Conservation (phyloP, 2,113 vertebrate genomes). For the Lasiurus cinereus region DNA sequence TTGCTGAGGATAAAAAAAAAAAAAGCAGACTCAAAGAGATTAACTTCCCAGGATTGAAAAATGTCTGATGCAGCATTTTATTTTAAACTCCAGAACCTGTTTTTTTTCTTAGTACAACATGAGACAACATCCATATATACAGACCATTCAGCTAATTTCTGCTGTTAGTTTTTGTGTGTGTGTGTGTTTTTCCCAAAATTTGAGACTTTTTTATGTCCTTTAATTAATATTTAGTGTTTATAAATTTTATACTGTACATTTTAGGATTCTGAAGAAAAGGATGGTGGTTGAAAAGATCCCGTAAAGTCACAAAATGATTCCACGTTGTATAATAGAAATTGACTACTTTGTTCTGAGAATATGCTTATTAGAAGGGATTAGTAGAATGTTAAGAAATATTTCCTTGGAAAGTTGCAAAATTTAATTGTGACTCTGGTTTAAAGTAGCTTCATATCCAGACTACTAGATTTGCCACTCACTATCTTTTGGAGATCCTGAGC, state of each 20-base stretch:
- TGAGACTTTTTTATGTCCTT: slow-evolving; percentile 25
- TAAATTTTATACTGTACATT: slow-evolving; percentile 20
- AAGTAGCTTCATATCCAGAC: neutral
- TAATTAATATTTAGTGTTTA: slow-evolving; percentile 25
- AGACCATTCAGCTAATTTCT: neutral
- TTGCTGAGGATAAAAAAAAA: slow-evolving; percentile 18
- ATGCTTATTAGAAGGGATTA: slow-evolving; percentile 25
- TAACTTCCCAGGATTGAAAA: slow-evolving; percentile 2
- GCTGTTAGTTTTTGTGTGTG: neutral
- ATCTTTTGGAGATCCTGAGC: slow-evolving; percentile 4
- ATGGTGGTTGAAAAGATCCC: neutral
- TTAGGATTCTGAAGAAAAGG: slow-evolving; percentile 53
- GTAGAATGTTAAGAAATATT: slow-evolving; percentile 3
- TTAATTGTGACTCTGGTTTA: slow-evolving; percentile 35
- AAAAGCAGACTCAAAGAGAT: neutral
- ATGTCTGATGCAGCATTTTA: slow-evolving; percentile 19
- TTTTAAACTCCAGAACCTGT: slow-evolving; percentile 44
- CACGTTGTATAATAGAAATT: slow-evolving; percentile 41
- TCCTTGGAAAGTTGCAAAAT: neutral
- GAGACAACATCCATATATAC: neutral
- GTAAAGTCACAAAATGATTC: slow-evolving; percentile 42
- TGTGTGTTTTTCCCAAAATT: neutral
- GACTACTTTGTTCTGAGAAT: neutral
- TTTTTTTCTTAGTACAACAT: neutral
- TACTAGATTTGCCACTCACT: neutral